Evolutionary conservation across 2,113 vertebrate species (phyloP).

Genomic region (Gasterosteus nipponicus): DNA sequence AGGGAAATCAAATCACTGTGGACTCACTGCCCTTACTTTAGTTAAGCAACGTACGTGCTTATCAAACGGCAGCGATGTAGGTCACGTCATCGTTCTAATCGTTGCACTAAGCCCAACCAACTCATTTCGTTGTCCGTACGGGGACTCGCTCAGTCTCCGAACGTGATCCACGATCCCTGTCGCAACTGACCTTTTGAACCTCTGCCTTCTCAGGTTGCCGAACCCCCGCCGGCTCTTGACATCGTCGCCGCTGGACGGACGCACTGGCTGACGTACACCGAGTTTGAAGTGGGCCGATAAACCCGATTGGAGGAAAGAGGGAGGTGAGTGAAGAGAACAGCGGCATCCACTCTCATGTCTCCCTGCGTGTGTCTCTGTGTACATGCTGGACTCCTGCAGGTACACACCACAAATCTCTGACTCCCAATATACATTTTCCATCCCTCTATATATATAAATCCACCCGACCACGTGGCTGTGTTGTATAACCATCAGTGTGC

Average conservation of each 20-base stretch:
- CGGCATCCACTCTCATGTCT: not conserved
- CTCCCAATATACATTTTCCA: not conserved
- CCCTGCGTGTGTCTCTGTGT: not conserved
- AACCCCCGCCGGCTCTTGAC: conserved; percentile 49
- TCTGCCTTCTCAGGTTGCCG: conserved; percentile 62
- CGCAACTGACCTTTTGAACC: conserved; percentile 38
- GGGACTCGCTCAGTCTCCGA: conserved; percentile 2
- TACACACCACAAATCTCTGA: too few relatives aligned
- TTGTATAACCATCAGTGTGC: not conserved
- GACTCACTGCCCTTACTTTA: not conserved
- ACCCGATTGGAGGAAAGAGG: conserved; percentile 47
- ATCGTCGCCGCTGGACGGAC: conserved; percentile 39
- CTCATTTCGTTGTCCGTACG: not conserved
- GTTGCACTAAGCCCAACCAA: not conserved
- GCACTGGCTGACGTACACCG: conserved; percentile 24
- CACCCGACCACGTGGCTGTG: not conserved
- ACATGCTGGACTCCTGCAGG: not conserved
- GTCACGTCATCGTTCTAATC: not conserved
- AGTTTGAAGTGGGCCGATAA: conserved; percentile 21
- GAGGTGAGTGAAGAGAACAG: conserved; percentile 58
- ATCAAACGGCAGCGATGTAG: not conserved
- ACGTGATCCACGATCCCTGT: conserved; percentile 39
- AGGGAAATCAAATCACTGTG: not conserved
- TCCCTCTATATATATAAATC: not conserved
- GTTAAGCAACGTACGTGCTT: not conserved